These are phyloP conservation scores for Heliconius hermathena DNA, from an alignment of 1,140 invertebrate species.

Conservation along the genomic window DNA sequence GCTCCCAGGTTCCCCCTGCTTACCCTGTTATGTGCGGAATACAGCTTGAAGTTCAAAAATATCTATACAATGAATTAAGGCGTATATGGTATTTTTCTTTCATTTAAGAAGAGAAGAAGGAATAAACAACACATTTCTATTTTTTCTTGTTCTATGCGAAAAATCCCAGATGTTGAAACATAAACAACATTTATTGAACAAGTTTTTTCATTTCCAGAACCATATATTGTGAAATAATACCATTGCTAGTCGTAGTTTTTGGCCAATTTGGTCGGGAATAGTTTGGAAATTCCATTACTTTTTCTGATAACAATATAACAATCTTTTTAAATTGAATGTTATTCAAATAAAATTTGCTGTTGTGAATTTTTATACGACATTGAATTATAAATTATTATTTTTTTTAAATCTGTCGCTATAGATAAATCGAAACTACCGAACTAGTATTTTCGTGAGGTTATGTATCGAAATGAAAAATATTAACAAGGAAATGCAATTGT, in stretches of 20 bases:
- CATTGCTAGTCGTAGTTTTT: neutral
- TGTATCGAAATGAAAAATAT: too few species aligned
- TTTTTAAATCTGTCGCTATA: too few species aligned
- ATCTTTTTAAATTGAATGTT: neutral
- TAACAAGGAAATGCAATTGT: too few species aligned
- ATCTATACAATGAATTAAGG: too few species aligned
- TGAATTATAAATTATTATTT: neutral
- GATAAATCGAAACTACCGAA: too few species aligned
- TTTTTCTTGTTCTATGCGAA: neutral
- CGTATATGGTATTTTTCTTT: too few species aligned
- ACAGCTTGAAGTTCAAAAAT: too few species aligned
- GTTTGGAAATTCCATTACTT: neutral
- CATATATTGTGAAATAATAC: neutral
- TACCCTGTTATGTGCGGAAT: too few species aligned
- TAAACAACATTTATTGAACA: slow-evolving; percentile 27
- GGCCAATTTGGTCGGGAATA: neutral
- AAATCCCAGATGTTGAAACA: slow-evolving; percentile 19
- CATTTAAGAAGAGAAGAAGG: too few species aligned
- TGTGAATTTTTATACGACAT: neutral
- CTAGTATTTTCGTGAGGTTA: too few species aligned
- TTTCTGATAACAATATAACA: neutral
- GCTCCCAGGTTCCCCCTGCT: too few species aligned
- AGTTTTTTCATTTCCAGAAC: slow-evolving; percentile 24
- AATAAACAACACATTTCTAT: too few species aligned
- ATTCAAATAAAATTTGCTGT: neutral